These are phyloP conservation scores for Paracentrotus lividus DNA, from an alignment of 53 echinoderm and acorn worm genomes.

Conservation along the genomic window DNA sequence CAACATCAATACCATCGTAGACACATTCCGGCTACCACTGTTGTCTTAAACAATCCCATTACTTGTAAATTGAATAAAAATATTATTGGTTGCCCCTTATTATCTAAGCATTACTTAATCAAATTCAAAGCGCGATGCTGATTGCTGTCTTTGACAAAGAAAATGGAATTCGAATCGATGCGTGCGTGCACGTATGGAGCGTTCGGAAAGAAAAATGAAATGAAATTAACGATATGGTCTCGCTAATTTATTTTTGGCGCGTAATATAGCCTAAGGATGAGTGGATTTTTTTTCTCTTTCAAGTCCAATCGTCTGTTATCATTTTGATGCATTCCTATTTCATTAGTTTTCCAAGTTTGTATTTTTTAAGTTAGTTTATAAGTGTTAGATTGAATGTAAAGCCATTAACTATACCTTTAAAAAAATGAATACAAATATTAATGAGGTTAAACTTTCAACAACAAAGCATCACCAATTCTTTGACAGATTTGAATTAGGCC, in stretches of 20 bases:
- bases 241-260: not conserved
- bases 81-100: constrained; percentile 10
- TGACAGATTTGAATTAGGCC: too few relatives aligned
- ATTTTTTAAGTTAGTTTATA: not conserved
- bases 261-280: not conserved
- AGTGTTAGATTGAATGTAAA: not conserved
- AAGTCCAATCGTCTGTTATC: not conserved
- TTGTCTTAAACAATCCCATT: constrained; percentile 9
- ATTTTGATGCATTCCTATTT: not conserved
- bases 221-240: not conserved
- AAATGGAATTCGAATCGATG: constrained; percentile 3
- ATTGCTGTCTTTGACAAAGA: not conserved
- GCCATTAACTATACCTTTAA: too few relatives aligned
- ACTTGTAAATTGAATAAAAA: constrained; percentile 27
- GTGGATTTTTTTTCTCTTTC: not conserved
- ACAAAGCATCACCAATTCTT: too few relatives aligned
- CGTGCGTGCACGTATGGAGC: not conserved
- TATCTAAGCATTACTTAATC: not conserved
- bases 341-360: not conserved
- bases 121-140: not conserved
- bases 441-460: too few relatives aligned
- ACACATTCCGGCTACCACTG: constrained; percentile 1
- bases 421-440: too few relatives aligned
- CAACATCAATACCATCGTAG: constrained; percentile 22
- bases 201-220: not conserved